These are phyloP conservation scores for Sula dactylatra DNA, from an alignment of 2,113 vertebrate genomes.

Conservation along the genomic window DNA sequence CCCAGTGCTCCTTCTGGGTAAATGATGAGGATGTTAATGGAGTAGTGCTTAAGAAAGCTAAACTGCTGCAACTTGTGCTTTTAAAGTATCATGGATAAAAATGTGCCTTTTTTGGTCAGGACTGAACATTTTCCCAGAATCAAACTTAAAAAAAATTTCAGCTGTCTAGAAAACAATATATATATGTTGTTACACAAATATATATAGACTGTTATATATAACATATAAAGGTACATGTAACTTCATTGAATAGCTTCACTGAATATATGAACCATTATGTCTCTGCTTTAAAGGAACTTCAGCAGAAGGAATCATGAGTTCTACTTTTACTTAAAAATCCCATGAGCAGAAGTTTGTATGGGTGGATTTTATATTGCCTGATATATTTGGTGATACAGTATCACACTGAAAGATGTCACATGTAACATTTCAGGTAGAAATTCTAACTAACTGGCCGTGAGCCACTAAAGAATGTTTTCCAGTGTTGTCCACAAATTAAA, in stretches of 20 bases:
- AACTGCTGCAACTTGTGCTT: background rate
- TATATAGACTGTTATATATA: background rate
- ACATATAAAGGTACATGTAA: background rate
- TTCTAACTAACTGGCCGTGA: background rate
- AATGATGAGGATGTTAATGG: background rate
- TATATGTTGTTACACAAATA: background rate
- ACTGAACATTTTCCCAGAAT: background rate
- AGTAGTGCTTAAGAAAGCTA: background rate
- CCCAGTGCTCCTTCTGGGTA: background rate
- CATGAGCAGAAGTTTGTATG: background rate
- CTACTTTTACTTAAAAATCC: background rate
- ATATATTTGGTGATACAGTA: background rate
- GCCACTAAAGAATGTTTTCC: background rate
- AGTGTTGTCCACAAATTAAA: background rate
- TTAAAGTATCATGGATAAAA: background rate
- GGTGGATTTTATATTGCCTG: background rate
- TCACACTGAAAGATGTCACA: background rate
- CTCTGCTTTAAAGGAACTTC: background rate
- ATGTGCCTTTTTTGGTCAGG: background rate
- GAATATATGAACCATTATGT: background rate
- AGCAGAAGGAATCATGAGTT: background rate
- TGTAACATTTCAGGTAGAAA: background rate
- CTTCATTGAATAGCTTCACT: background rate
- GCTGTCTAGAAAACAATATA: background rate
- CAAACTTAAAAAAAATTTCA: background rate